Percentiles rank a stretch among this genome's conserved stretches.
These are phyloP conservation scores for Micromys minutus DNA, from an alignment of 2,113 vertebrate genomes.

Conservation along the genomic window DNA sequence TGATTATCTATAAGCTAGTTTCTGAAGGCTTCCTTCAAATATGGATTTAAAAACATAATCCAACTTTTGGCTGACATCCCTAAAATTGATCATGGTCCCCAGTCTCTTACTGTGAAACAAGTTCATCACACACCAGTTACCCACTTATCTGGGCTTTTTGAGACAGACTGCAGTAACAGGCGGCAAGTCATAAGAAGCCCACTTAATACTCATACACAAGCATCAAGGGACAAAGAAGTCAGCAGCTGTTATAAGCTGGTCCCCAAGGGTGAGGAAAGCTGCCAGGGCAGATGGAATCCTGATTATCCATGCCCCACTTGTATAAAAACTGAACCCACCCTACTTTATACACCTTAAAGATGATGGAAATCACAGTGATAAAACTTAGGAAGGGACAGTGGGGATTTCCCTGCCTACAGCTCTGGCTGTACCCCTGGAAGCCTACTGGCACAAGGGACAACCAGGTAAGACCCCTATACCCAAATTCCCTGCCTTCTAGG, in stretches of 20 bases:
- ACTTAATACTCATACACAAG: neutral
- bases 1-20: conserved; percentile 68
- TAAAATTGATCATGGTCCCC: conserved; percentile 1
- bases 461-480: too few species aligned
- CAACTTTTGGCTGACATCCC: conserved; percentile 47
- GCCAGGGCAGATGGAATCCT: neutral
- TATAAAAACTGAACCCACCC: neutral
- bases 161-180: neutral
- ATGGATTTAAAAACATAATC: conserved; percentile 65
- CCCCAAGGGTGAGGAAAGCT: neutral
- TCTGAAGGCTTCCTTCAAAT: conserved; percentile 60
- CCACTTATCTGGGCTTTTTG: neutral
- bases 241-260: neutral
- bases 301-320: neutral
- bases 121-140: neutral
- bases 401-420: too few species aligned
- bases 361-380: too few species aligned
- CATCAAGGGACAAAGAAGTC: neutral
- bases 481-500: too few species aligned
- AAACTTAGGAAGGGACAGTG: neutral
- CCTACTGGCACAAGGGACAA: too few species aligned
- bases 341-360: neutral
- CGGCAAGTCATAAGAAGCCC: neutral
- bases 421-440: too few species aligned
- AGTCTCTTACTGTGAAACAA: neutral